A percentile compares a stretch with the other conserved stretches of the same genome.
Conservation (phyloP, 2,888 invertebrate genomes). For the Hypsopygia costalis region DNA sequence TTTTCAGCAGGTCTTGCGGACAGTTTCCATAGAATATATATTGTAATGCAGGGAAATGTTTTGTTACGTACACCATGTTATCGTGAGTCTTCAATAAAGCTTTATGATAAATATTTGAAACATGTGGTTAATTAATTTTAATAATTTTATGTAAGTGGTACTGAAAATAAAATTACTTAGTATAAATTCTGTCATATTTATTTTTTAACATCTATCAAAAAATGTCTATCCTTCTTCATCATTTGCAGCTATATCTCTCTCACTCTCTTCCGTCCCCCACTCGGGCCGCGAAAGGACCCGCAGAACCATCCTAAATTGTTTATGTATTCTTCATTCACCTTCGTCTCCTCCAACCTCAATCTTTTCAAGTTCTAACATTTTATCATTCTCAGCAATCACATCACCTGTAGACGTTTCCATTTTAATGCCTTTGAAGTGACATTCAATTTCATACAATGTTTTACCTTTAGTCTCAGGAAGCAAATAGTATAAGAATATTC, state of each 20-base stretch:
- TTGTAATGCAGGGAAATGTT: too few relatives aligned
- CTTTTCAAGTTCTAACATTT: slow-evolving; percentile 58
- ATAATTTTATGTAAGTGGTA: too few relatives aligned
- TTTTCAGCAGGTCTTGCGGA: too few relatives aligned
- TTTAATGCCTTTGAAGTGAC: slow-evolving; percentile 62
- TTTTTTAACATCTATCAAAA: neutral
- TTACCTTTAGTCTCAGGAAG: slow-evolving; percentile 86
- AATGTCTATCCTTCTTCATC: neutral
- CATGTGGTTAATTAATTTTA: too few relatives aligned
- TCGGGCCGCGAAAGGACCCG: slow-evolving; percentile 1
- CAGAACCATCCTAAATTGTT: slow-evolving; percentile 3
- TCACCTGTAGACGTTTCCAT: slow-evolving; percentile 18
- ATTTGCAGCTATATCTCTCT: neutral
- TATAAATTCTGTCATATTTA: neutral
- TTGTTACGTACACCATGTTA: too few relatives aligned
- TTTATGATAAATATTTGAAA: too few relatives aligned
- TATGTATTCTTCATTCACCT: slow-evolving; percentile 16
- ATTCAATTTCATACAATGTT: slow-evolving; percentile 84
- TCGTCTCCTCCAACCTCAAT: slow-evolving; percentile 59
- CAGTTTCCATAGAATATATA: too few relatives aligned
- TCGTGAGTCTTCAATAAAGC: too few relatives aligned
- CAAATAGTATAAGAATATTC: slow-evolving; percentile 77
- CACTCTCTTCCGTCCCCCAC: too few relatives aligned
- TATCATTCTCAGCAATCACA: slow-evolving; percentile 43
- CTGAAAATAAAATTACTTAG: too few relatives aligned